Conservation (phyloP, 1,140 invertebrate species). For the Druon quercuslanigerum region DNA sequence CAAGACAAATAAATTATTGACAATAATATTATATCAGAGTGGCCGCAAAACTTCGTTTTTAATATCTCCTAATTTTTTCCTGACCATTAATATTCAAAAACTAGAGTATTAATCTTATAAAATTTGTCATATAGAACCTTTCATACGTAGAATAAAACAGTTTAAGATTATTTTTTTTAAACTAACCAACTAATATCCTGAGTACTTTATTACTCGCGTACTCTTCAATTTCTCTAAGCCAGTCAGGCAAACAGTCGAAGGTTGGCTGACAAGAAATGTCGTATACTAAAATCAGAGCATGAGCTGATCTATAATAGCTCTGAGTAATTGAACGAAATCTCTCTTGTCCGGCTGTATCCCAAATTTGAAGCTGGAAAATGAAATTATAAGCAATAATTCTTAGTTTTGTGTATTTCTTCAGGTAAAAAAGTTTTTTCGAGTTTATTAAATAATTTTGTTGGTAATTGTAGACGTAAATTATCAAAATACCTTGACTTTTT, state of each 20-base stretch:
- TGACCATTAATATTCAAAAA: too few species aligned
- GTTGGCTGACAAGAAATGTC: conserved; percentile 98
- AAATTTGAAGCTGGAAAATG: conserved; percentile 92
- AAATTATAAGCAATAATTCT: not conserved
- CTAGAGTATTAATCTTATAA: too few species aligned
- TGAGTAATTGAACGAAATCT: conserved; percentile 98
- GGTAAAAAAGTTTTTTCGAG: not conserved
- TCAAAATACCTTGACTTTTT: conserved; percentile 93
- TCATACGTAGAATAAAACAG: not conserved
- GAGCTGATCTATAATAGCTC: conserved; percentile 98
- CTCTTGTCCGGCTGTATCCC: conserved; percentile 98
- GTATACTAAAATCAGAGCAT: conserved; percentile 97
- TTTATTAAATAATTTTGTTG: conserved; percentile 10
- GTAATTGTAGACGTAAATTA: conserved; percentile 2
- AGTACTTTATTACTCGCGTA: conserved; percentile 96
- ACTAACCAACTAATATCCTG: conserved; percentile 91
- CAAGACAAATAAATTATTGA: too few species aligned
- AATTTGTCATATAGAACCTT: too few species aligned
- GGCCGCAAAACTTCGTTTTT: too few species aligned
- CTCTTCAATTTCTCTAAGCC: conserved; percentile 96
- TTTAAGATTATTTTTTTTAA: not conserved
- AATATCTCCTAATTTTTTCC: too few species aligned
- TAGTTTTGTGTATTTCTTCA: not conserved
- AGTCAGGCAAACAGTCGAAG: conserved; percentile 96
- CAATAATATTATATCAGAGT: too few species aligned